Evolutionary conservation across 2,888 invertebrate genomes (phyloP), one percentile per base, ranked within the genome.

Genomic region (Mamestra brassicae): DNA sequence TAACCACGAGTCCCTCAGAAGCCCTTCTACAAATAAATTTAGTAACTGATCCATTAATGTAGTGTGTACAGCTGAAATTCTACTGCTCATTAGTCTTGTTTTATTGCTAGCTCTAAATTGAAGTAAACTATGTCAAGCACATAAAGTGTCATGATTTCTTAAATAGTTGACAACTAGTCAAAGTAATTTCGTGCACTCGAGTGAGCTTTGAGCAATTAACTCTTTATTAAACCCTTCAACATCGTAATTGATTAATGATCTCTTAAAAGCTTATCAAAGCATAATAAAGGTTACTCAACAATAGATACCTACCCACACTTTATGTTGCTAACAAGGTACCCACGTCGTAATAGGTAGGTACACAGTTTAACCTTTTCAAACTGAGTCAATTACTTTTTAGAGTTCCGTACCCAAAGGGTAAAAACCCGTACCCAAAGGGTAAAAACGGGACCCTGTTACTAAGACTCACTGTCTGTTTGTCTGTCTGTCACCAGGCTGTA

Each of bases 361-460:
- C 60, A 26, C 4, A 81, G 17, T 75, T 69, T 81, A 83, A 88
- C 88, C 87, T 88, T 87, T 89, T 47, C 68, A 62, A 85, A 81
- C 63, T 70, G 57, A 81, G 80, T 83, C 81, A 81, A 88, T 85
- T 71, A 80, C 65, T 81, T 83, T 84, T 80, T 90, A 86, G 26
- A 26, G 1, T 26, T 26, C 26, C 26, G 26, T 26, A 26, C 26
- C 26, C 1, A 26, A 26, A 26, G 26, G 26, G 26, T 26, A 1
- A 26, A 26, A 26, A 26, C 26, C 26, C 26, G 26, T 26, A 26
- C 26, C 26, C 1, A 26, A 26, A 26, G 26, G 26, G 26, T 26
- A 1, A 26, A 26, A 26, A 26, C 26, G 26, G 26, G 26, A 26
- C 26, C 26, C 26, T 26, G 26, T 26, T 26, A 26, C 26, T 26